Base-by-base conservation (phyloP, 2,888 invertebrate species). In the Acanthosepion pharaonis region DNA sequence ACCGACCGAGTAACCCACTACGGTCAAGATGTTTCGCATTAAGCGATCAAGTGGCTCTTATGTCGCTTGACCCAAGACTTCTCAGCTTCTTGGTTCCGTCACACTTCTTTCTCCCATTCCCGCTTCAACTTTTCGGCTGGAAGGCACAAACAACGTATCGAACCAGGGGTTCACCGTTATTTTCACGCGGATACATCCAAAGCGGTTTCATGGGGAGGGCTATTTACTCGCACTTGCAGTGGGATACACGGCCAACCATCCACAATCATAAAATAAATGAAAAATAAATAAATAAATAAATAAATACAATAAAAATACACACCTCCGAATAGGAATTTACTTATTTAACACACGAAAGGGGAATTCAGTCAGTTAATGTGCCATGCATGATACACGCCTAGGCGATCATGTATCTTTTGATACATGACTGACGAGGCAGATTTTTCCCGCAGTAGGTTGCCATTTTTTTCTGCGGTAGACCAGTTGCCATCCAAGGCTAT, bases 111-210 rank as follows among this genome's bases (percentile, higher is more conserved):
- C 25, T 64, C 3, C 78, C 3, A 78, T 15, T 20, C 55, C 55
- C 15, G 55, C 15, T 9, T 78, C 78, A 15, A 11, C 78, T 78
- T 78, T 78, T 78, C 78, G 78, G 33, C 78, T 78, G 11, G 78
- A 78, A 78, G 78, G 78, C 78, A 78, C 2, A 78, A 33, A 33
- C 78, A 9, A 33, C n/a, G 33, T 78, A n/a, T 4, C 3, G 78
- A 78, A 78, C 78, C 78, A 78, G 33, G 23, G 33, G 78, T 78
- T 33, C 78, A 78, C 0, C 18, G n/a, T n/a, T 18, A 78, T n/a
- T 78, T 78, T 78, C 78, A 78, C n/a, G 78, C 28, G 78, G n/a
- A 78, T n/a, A 78, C 59, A 78, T 78, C 78, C n/a, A 78, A 78
- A 78, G n/a, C 78, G 28, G 28, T 25, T 25, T 64, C 28, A 15